Base-by-base conservation (phyloP, 2,113 vertebrate genomes). In the Aptenodytes patagonicus region DNA sequence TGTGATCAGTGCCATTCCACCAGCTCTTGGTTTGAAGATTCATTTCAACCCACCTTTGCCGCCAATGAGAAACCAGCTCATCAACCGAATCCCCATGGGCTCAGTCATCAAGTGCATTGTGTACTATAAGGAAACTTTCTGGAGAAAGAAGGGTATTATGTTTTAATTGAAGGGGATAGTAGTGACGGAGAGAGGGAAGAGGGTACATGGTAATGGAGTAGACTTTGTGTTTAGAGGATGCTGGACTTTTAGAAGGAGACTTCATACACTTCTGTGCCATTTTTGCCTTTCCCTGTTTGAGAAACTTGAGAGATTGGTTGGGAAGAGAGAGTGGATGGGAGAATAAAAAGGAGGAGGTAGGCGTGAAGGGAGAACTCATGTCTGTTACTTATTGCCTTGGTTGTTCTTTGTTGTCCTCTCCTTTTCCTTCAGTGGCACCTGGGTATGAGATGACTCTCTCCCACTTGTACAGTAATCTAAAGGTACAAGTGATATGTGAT, bases 71-170 rank as follows among this genome's bases (percentile, higher is more conserved):
- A 99, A 99, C 96, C 99, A 99, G 96, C 98, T 99, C 89, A 99
- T 99, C 97, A 97, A 97, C 89, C 98, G 99, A 44, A 98, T 99
- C 31, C 99, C 99, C 93, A 98, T 99, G 98, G 99, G 99, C 92
- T 99, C 99, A 34, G 99, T 99, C 96, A 99, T 99, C 97, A 99
- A 99, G 96, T 99, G 99, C 96, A 99, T 99, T 75, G 98, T 99
- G 61, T 99, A 99, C 97, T 99, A 99, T 93, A 98, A 97, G 75
- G 99, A 99, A 91, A 99, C 98, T 89, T 99, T 99, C 97, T 99
- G 99, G 99, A 99, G 98, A 97, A 99, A 99, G 94, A 99, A 98
- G 69, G 99, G 99, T 99, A 97, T 78, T 89, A 34, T 10, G 2
- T 91, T 96, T 93, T 96, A 84, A 87, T 62, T 84, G 47, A 66